Evolutionary conservation across 2,888 invertebrate species (phyloP).

Genomic region (Trichogramma evanescens): DNA sequence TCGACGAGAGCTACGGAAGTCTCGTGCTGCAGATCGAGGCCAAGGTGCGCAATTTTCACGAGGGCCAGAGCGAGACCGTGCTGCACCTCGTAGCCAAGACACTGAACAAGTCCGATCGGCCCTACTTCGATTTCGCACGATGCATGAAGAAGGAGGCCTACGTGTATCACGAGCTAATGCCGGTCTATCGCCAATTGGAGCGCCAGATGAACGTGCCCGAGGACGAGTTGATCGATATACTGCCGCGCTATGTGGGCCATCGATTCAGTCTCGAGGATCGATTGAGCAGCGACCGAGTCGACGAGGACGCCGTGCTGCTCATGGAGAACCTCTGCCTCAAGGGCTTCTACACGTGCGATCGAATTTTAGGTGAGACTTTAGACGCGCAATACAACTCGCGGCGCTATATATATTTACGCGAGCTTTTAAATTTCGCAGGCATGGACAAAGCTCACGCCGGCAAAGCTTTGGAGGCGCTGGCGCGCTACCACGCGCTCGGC

Average conservation of each 20-base stretch:
- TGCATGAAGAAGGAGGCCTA: constrained; percentile 55
- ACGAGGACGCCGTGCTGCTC: constrained; percentile 54
- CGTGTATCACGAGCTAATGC: constrained; percentile 51
- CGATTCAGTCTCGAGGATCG: constrained; percentile 40
- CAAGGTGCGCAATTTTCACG: constrained; percentile 20
- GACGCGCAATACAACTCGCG: too few relatives aligned
- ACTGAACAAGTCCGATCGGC: constrained; percentile 51
- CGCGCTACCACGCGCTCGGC: constrained; percentile 55
- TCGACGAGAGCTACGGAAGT: constrained; percentile 58
- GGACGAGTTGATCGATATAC: constrained; percentile 45
- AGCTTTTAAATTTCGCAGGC: constrained; percentile 22
- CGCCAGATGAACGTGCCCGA: constrained; percentile 16
- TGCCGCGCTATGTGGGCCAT: constrained; percentile 54
- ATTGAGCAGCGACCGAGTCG: constrained; percentile 45
- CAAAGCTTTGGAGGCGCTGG: constrained; percentile 49
- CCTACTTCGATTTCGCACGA: constrained; percentile 51
- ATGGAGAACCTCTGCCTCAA: constrained; percentile 53
- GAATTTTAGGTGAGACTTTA: constrained; percentile 41
- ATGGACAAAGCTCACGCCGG: constrained; percentile 50
- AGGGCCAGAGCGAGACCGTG: constrained; percentile 31
- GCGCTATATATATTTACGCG: too few relatives aligned
- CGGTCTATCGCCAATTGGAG: constrained; percentile 50
- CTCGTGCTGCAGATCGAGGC: constrained; percentile 47
- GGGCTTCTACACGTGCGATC: constrained; percentile 51
- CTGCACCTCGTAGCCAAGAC: constrained; percentile 54